A percentile compares a stretch with the other conserved stretches of the same genome.
Conservation (phyloP, 2,113 vertebrate genomes). For the Coptodon bakossiorum region DNA sequence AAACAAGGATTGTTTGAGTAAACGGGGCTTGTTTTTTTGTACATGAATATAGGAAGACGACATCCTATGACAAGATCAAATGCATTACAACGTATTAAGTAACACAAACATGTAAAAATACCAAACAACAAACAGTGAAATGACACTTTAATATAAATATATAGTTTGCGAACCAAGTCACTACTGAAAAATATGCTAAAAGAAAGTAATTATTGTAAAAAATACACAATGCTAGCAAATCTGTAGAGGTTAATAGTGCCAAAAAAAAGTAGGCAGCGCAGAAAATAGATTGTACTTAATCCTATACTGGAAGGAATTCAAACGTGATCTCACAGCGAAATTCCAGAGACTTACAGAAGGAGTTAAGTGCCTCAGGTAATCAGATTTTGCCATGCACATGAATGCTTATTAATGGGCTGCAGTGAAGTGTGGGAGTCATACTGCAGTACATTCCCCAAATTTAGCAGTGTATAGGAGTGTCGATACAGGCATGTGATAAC, state of each 20-base stretch:
- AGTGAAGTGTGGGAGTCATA: conserved; percentile 31
- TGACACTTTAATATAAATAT: neutral
- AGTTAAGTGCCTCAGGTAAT: conserved; percentile 13
- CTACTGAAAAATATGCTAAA: neutral
- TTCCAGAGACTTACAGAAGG: neutral
- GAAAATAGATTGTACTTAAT: neutral
- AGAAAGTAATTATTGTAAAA: neutral
- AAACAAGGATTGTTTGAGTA: neutral
- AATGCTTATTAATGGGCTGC: conserved; percentile 35
- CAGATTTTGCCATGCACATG: conserved; percentile 50
- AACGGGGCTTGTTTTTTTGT: neutral
- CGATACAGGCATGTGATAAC: conserved; percentile 1
- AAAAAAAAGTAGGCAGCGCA: neutral
- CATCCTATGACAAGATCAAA: neutral
- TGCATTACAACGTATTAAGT: neutral
- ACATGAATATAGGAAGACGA: neutral
- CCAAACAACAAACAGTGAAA: neutral
- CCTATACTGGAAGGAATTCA: neutral
- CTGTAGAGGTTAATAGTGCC: neutral
- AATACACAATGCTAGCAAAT: neutral
- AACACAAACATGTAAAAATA: neutral
- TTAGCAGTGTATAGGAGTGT: conserved; percentile 26
- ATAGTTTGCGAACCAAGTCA: neutral
- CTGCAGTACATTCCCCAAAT: conserved; percentile 40
- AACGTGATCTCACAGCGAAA: neutral